Evolutionary conservation across 2,113 vertebrate genomes (phyloP).

Genomic region (Microcebus tavaratra): DNA sequence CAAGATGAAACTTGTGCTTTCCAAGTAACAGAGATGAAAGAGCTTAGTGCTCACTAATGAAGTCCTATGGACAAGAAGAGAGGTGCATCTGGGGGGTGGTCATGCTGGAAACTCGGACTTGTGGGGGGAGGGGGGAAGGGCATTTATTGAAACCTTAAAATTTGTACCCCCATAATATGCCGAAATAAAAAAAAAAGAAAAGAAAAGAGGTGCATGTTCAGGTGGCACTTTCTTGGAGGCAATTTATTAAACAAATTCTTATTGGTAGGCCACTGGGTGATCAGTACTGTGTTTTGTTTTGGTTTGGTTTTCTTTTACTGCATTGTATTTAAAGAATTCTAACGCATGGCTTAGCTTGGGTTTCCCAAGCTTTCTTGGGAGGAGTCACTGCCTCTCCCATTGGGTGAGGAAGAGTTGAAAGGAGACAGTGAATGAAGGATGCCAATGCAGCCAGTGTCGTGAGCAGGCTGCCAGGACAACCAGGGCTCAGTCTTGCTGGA

Average conservation of each 20-base stretch:
- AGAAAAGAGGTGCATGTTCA: neutral
- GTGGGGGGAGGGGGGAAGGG: no score
- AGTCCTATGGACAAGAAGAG: neutral
- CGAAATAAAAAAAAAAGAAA: no score
- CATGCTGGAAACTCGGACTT: no score
- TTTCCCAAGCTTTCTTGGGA: neutral
- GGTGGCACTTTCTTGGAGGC: neutral
- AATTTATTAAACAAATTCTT: conserved; percentile 20
- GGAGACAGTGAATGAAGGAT: neutral
- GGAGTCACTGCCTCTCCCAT: neutral
- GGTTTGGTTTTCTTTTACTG: neutral
- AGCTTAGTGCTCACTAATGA: neutral
- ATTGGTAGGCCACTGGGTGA: neutral
- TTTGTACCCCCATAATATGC: no score
- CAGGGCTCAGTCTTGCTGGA: neutral
- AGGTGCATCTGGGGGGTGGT: neutral
- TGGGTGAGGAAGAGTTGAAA: neutral
- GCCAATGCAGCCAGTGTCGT: neutral
- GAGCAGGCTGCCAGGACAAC: neutral
- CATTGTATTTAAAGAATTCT: neutral
- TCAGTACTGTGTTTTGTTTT: neutral
- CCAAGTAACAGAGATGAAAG: neutral
- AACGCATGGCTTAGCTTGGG: neutral
- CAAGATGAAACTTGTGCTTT: neutral
- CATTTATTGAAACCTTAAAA: no score